Percentiles rank a stretch among this genome's conserved stretches.
These are phyloP conservation scores for Heteronetta atricapilla DNA, from an alignment of 2,113 vertebrate species.

Conservation along the genomic window DNA sequence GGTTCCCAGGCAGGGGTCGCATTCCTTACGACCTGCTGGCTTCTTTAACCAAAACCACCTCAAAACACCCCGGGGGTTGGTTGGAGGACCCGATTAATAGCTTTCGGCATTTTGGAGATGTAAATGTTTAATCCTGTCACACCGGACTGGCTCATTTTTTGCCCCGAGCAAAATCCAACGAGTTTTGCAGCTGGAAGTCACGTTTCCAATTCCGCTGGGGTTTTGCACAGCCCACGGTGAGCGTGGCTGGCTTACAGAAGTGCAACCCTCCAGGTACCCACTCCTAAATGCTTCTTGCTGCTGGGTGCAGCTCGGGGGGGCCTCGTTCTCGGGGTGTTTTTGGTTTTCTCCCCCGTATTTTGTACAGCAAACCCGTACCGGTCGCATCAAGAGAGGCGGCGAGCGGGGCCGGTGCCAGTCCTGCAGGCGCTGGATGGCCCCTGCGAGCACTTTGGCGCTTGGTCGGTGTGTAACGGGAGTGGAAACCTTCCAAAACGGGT, in stretches of 20 bases:
- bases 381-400: too few species aligned
- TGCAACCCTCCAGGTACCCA: too few species aligned
- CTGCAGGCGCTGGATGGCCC: too few species aligned
- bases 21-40: neutral
- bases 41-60: neutral
- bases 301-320: too few species aligned
- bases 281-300: too few species aligned
- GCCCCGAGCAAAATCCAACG: neutral
- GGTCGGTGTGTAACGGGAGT: neutral
- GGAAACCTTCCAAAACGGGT: neutral
- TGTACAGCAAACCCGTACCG: too few species aligned
- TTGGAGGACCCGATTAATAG: neutral
- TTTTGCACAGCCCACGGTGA: accelerated
- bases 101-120: neutral
- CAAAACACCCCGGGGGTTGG: neutral
- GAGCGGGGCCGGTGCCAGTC: too few species aligned
- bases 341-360: too few species aligned
- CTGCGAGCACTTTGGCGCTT: too few species aligned
- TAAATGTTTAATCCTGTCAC: neutral
- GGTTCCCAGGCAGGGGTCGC: neutral
- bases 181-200: neutral
- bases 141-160: neutral
- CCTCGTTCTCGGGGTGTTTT: too few species aligned
- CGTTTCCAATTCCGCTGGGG: neutral
- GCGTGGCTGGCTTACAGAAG: too few species aligned